Evolutionary conservation across 2,888 invertebrate genomes (phyloP), one percentile per base, ranked within the genome.

Genomic region (Lumbricus terrestris): DNA sequence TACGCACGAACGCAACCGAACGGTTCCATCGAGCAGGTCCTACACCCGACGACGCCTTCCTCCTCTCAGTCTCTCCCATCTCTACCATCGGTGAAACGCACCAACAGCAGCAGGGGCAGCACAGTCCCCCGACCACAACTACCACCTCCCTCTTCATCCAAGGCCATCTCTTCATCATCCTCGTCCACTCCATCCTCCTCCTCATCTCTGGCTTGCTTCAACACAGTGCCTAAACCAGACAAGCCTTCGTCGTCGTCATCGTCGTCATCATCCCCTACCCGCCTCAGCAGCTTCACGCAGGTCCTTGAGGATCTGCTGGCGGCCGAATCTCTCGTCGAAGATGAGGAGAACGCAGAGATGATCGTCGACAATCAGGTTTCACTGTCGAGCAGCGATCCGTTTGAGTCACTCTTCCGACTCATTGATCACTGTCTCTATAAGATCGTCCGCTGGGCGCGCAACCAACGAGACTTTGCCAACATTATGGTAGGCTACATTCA

Each of bases 371-470:
- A 92, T 18, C 93, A 93, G 93, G 54, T 92, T 37, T 38, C 82
- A 29, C 88, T 83, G 2, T 92, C 91, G 35, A 93, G 93, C 90
- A 92, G 92, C n/a, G 93, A 93, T 83, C 90, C 92, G 88, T 93
- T 93, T 35, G 91, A 92, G 13, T 93, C 93, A 15, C 92, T 95
- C 90, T 93, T 95, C 89, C 95, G 95, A 91, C 91, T 95, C 82
- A 98, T 98, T 88, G 99, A 99, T 95, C 97, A 98, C 95, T 96
- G 98, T 89, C 96, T 99, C 34, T 99, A 98, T 95, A 98, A 98
- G 96, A 98, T 99, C 93, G 99, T 99, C 92, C 98, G 98, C 95
- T 99, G 99, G 99, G 98, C 98, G 96, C 98, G 99, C 95, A 98
- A 98, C 95, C 95, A 99, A 95, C 98, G 99, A 33, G 96, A 99